Conservation (phyloP, 2,797 vertebrate genomes). For the Mormyrus proboscirostris region DNA sequence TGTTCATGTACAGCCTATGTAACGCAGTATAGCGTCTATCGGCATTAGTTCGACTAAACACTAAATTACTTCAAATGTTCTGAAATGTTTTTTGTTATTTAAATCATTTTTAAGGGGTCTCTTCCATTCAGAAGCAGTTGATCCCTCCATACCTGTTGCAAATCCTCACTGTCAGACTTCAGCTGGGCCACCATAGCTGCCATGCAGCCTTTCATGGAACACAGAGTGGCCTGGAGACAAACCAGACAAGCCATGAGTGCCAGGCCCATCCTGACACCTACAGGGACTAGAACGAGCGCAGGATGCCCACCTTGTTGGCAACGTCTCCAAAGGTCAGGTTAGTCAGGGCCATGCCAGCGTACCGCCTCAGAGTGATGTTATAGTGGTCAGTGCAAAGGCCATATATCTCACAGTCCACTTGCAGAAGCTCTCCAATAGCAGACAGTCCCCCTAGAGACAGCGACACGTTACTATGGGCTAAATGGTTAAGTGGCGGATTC, state of each 20-base stretch:
- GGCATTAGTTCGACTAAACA: neutral
- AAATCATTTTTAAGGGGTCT: neutral
- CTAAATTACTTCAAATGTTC: neutral
- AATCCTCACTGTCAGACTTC: slow-evolving; percentile 94
- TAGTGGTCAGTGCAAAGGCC: slow-evolving; percentile 93
- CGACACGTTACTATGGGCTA: neutral
- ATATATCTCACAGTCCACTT: slow-evolving; percentile 98
- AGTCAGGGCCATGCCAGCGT: slow-evolving; percentile 94
- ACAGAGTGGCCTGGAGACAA: slow-evolving; percentile 78
- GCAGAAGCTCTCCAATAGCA: slow-evolving; percentile 92
- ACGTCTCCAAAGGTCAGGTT: slow-evolving; percentile 98
- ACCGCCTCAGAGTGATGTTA: slow-evolving; percentile 85
- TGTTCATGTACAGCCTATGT: neutral
- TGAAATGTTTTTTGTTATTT: neutral
- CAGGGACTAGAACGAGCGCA: neutral
- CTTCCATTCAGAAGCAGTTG: neutral
- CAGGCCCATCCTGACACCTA: neutral
- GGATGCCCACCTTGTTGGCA: slow-evolving; percentile 82
- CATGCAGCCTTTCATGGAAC: slow-evolving; percentile 99
- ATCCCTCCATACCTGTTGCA: slow-evolving; percentile 77
- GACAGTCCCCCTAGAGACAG: slow-evolving; percentile 78
- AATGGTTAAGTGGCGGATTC: neutral
- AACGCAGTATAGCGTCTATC: neutral
- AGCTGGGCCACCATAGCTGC: slow-evolving; percentile 94
- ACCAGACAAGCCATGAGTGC: neutral